Conservation (phyloP, 2,797 vertebrate species). For the Melanitta fusca region DNA sequence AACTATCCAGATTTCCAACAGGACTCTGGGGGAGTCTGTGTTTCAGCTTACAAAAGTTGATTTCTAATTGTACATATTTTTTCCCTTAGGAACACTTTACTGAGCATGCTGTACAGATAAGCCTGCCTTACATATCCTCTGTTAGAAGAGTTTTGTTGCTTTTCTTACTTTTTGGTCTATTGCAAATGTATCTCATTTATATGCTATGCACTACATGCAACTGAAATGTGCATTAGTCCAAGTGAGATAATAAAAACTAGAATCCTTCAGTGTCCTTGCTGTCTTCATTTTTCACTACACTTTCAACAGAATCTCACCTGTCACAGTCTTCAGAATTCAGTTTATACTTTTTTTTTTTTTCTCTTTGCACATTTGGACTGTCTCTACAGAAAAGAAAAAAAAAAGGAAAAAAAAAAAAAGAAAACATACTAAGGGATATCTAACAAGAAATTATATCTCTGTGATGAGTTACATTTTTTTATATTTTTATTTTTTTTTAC, state of each 20-base stretch:
- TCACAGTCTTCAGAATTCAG: background rate
- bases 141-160: background rate
- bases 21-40: background rate
- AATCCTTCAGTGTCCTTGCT: slow-evolving; percentile 16
- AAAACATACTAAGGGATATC: background rate
- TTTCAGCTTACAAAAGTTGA: rapidly evolving
- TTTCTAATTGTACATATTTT: background rate
- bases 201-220: background rate
- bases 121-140: background rate
- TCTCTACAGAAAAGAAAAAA: background rate
- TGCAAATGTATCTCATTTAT: slow-evolving; percentile 35
- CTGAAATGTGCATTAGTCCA: slow-evolving; percentile 5
- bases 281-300: slow-evolving; percentile 3
- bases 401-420: background rate
- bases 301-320: slow-evolving; percentile 10
- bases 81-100: background rate
- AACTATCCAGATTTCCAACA: background rate
- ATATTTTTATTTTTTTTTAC: background rate
- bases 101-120: background rate
- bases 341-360: background rate
- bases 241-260: background rate
- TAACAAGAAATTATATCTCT: background rate
- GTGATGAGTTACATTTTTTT: background rate
- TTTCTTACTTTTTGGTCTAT: background rate
- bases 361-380: background rate